Conservation (phyloP, 2,888 invertebrate genomes). For the Eretmocerus hayati region DNA sequence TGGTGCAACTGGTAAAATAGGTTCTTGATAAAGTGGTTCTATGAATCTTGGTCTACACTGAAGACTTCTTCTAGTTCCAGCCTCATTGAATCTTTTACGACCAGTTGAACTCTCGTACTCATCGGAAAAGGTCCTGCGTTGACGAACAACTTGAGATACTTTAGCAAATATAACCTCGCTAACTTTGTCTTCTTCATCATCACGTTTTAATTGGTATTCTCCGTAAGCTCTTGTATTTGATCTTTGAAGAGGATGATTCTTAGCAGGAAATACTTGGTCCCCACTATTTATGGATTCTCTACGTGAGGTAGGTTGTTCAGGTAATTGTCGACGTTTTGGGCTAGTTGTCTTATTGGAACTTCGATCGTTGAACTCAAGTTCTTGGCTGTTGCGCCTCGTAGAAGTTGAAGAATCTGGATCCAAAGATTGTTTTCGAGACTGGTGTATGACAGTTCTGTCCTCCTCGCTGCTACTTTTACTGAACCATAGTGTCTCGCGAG, state of each 20-base stretch:
- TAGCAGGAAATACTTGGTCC: conserved; percentile 20
- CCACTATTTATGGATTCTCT: conserved; percentile 1
- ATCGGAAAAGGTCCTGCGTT: conserved; percentile 34
- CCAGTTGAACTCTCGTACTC: conserved; percentile 30
- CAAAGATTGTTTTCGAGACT: no score
- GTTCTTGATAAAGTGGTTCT: no score
- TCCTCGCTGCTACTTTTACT: conserved; percentile 35
- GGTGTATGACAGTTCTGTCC: conserved; percentile 14
- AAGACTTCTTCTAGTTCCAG: conserved; percentile 20
- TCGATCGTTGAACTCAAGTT: conserved; percentile 35
- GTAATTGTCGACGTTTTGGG: neutral
- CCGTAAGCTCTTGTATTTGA: neutral
- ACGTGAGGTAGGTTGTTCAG: conserved; percentile 5
- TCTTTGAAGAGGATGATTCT: conserved; percentile 11
- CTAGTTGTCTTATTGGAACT: neutral
- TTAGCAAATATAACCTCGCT: neutral
- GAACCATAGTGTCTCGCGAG: conserved; percentile 25
- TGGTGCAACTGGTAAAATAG: conserved; percentile 13
- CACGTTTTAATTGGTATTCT: neutral
- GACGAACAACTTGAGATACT: conserved; percentile 13
- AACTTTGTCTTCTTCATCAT: neutral
- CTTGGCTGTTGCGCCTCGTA: conserved; percentile 31
- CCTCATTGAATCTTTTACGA: conserved; percentile 2
- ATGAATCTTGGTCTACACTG: no score
- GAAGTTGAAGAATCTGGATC: neutral